Conservation (phyloP, 2,888 invertebrate genomes). For the Tetragonula carbonaria region DNA sequence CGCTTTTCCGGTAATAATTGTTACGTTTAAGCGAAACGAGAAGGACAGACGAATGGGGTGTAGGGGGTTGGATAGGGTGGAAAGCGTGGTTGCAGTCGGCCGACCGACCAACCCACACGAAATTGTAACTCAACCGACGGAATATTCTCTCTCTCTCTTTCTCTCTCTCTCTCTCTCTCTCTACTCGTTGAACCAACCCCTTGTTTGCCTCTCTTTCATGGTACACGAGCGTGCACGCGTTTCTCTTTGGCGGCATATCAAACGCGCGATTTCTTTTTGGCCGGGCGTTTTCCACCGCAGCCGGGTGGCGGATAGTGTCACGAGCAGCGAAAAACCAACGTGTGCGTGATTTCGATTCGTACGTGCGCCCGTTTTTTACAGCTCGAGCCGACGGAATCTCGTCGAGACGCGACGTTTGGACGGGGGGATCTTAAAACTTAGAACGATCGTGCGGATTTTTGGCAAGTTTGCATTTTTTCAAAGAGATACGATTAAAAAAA, state of each 20-base stretch:
- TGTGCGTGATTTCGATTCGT: conserved; percentile 6
- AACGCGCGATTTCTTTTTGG: conserved; percentile 81
- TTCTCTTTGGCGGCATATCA: conserved; percentile 82
- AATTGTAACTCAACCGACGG: conserved; percentile 67
- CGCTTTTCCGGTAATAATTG: conserved; percentile 76
- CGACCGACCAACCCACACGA: conserved; percentile 68
- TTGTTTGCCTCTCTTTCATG: conserved; percentile 35
- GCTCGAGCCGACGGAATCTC: conserved; percentile 19
- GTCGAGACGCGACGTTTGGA: too few species aligned
- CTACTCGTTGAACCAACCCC: conserved; percentile 21
- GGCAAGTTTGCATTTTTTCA: too few species aligned
- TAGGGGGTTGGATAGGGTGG: conserved; percentile 39
- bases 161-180: conserved; percentile 25
- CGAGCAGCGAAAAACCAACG: conserved; percentile 70
- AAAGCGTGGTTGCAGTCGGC: conserved; percentile 69
- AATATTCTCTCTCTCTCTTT: conserved; percentile 55
- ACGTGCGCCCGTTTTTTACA: conserved; percentile 12
- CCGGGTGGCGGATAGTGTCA: conserved; percentile 73
- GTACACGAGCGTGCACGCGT: conserved; percentile 46
- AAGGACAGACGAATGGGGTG: conserved; percentile 30
- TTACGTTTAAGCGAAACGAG: conserved; percentile 72
- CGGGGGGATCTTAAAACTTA: too few species aligned
- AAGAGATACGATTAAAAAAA: too few species aligned
- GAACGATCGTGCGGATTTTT: too few species aligned
- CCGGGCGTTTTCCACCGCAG: conserved; percentile 70